phyloP scores from a whole-genome alignment of 2,113 vertebrate species.

The Spea multiplicata region DNA sequence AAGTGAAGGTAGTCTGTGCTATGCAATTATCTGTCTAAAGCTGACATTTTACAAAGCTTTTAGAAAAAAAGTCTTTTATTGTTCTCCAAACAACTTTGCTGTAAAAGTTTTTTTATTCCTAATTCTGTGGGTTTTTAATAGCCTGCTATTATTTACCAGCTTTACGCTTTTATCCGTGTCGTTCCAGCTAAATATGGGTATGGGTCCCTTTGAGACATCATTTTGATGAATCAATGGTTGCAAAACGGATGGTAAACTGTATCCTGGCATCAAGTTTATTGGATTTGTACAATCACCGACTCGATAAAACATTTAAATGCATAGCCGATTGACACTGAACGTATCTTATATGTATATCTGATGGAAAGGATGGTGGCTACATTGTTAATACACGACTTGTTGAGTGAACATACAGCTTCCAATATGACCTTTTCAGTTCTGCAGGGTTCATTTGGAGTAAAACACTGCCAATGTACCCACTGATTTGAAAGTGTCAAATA shows the following conservation, averaged over 20 bases:
- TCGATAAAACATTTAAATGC: not conserved
- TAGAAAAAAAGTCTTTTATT: constrained; percentile 44
- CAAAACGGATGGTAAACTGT: constrained; percentile 51
- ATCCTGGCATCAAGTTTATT: constrained; percentile 48
- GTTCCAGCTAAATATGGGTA: constrained; percentile 35
- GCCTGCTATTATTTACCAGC: constrained; percentile 43
- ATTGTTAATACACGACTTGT: no score
- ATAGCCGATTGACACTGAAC: not conserved
- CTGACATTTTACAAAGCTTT: constrained; percentile 48
- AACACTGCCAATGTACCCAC: no score
- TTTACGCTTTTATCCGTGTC: constrained; percentile 41
- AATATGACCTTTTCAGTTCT: no score
- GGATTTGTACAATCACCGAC: constrained; percentile 31
- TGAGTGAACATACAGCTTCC: no score
- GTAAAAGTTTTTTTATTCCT: constrained; percentile 44
- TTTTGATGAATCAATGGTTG: constrained; percentile 48
- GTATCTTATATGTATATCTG: no score
- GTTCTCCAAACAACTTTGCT: constrained; percentile 48
- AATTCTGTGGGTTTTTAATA: constrained; percentile 46
- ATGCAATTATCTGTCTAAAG: constrained; percentile 49
- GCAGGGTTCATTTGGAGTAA: no score
- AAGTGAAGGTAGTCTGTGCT: constrained; percentile 46
- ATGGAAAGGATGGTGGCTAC: no score
- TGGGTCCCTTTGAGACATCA: constrained; percentile 53
- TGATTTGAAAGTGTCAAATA: no score